phyloP scores from a whole-genome alignment of 2,797 vertebrate species.

The Knipowitschia caucasica region DNA sequence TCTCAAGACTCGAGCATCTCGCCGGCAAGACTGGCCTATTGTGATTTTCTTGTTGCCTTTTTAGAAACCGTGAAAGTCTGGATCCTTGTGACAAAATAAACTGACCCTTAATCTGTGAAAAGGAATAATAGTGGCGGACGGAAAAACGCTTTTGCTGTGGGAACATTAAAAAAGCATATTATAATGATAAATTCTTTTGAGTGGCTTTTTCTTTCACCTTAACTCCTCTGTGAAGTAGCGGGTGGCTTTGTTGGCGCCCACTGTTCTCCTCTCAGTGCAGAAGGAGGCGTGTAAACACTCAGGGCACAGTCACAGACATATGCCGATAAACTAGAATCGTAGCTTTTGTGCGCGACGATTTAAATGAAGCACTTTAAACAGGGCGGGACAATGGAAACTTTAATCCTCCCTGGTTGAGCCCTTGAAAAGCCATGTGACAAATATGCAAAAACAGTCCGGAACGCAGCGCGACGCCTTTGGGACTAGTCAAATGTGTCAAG shows the following conservation, averaged over 20 bases:
- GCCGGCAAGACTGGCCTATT: too few species aligned
- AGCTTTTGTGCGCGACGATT: slow-evolving; percentile 33
- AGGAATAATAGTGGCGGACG: slow-evolving; percentile 41
- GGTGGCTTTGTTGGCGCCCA: slow-evolving; percentile 57
- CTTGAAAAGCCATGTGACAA: slow-evolving; percentile 58
- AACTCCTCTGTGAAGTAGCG: slow-evolving; percentile 58
- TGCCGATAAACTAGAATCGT: slow-evolving; percentile 47
- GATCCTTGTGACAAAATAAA: too few species aligned
- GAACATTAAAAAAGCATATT: slow-evolving; percentile 66
- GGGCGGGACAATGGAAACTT: slow-evolving; percentile 52
- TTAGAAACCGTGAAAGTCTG: too few species aligned
- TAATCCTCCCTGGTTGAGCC: slow-evolving; percentile 46
- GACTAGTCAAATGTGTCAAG: slow-evolving; percentile 59
- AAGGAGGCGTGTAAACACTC: slow-evolving; percentile 49
- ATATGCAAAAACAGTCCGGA: slow-evolving; percentile 59
- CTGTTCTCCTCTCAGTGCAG: slow-evolving; percentile 40
- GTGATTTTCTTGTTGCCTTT: too few species aligned
- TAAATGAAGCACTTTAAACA: slow-evolving; percentile 60
- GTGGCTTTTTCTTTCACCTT: slow-evolving; percentile 45
- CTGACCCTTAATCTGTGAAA: too few species aligned
- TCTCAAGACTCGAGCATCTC: too few species aligned
- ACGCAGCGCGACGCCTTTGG: slow-evolving; percentile 33
- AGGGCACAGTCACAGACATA: slow-evolving; percentile 32
- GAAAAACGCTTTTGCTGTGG: slow-evolving; percentile 30
- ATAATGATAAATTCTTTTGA: slow-evolving; percentile 67